A percentile compares a stretch with the other conserved stretches of the same genome.
These are phyloP conservation scores for Callocephalon fimbriatum DNA, from an alignment of 2,113 vertebrate species.

Conservation along the genomic window DNA sequence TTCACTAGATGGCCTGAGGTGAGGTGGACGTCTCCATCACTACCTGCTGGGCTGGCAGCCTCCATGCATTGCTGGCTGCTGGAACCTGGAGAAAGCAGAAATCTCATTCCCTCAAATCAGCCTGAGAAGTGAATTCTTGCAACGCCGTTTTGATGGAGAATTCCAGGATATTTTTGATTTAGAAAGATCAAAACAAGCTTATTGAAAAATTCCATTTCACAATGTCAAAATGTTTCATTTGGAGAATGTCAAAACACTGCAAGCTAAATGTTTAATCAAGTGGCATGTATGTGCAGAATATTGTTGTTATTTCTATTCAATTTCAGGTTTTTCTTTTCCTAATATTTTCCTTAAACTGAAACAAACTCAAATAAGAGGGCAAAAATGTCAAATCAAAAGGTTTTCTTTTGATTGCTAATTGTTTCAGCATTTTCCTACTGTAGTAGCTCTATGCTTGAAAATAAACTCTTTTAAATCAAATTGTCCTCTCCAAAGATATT, in stretches of 20 bases:
- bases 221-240: slow-evolving; percentile 24
- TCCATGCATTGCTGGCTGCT: accelerated
- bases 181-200: slow-evolving; percentile 51
- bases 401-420: slow-evolving; percentile 57
- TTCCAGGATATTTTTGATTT: slow-evolving; percentile 31
- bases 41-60: background rate
- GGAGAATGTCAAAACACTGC: slow-evolving; percentile 8
- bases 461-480: slow-evolving; percentile 24
- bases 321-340: background rate
- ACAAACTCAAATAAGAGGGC: slow-evolving; percentile 13
- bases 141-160: background rate
- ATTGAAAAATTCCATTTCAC: slow-evolving; percentile 45
- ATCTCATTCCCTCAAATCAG: background rate
- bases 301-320: background rate
- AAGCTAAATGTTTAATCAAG: slow-evolving; percentile 56
- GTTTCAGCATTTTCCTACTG: background rate
- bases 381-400: slow-evolving; percentile 35
- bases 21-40: background rate
- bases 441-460: background rate
- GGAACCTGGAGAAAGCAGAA: background rate
- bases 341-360: slow-evolving; percentile 30
- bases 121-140: accelerated
- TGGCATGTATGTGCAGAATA: background rate
- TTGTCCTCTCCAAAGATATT: background rate
- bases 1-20: accelerated